Evolutionary conservation across 92 coral and sea anemone species (phyloP).

Genomic region (Porites rus): DNA sequence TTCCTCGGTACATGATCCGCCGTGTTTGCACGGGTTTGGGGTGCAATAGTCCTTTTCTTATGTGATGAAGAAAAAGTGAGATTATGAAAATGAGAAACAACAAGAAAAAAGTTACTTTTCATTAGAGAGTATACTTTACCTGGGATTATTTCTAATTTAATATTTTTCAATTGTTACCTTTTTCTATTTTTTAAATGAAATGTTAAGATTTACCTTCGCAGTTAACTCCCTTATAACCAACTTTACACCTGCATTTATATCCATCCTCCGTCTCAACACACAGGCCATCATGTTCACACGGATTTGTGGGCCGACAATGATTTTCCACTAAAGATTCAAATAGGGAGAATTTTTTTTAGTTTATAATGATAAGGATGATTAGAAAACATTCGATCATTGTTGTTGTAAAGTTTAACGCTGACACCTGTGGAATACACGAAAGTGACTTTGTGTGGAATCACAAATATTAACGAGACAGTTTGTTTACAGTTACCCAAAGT

Average conservation of each 20-base stretch:
- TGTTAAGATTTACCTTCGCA: conserved; percentile 75
- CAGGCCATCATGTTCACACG: conserved; percentile 85
- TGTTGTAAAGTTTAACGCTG: too few species aligned
- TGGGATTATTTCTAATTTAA: too few species aligned
- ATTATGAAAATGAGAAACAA: not conserved
- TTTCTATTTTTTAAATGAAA: too few species aligned
- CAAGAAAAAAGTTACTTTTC: not conserved
- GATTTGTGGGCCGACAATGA: conserved; percentile 88
- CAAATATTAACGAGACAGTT: too few species aligned
- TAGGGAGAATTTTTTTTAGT: too few species aligned
- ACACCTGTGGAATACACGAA: too few species aligned
- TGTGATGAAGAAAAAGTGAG: not conserved
- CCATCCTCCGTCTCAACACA: conserved; percentile 85
- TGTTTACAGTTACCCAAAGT: too few species aligned
- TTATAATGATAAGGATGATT: too few species aligned
- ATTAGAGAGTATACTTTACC: too few species aligned
- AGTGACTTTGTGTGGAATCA: too few species aligned
- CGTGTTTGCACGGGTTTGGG: conserved; percentile 94
- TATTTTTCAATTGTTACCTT: too few species aligned
- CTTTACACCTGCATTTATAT: conserved; percentile 89
- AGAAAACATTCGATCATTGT: too few species aligned
- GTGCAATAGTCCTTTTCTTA: conserved; percentile 83
- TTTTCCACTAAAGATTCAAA: conserved; percentile 67
- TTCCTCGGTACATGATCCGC: conserved; percentile 81
- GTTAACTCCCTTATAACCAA: conserved; percentile 80